Conservation (phyloP, 1,140 invertebrate genomes). For the Geopemphigus sp. region DNA sequence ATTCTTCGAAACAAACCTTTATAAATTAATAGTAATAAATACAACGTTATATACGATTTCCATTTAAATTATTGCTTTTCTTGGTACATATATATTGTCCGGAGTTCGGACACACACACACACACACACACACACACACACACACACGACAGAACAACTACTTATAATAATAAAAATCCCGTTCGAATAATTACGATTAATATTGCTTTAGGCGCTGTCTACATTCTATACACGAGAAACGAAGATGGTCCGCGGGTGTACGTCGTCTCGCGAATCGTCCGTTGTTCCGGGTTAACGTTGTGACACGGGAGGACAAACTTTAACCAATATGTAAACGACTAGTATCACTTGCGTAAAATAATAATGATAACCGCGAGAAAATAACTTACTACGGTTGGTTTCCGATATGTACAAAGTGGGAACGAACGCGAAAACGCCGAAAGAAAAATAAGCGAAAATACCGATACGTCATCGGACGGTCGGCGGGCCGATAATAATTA, state of each 20-base stretch:
- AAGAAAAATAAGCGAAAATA: neutral
- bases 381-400: no score
- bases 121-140: neutral
- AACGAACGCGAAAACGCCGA: neutral
- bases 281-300: no score
- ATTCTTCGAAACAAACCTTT: slow-evolving; percentile 42
- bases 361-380: neutral
- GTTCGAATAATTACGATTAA: slow-evolving; percentile 25
- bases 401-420: no score
- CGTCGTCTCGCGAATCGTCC: no score
- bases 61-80: slow-evolving; percentile 46
- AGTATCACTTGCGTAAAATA: slow-evolving; percentile 50
- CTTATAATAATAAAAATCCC: neutral
- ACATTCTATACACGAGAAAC: slow-evolving; percentile 19
- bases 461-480: neutral
- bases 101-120: slow-evolving; percentile 16
- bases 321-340: slow-evolving; percentile 42
- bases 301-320: neutral
- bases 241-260: no score
- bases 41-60: slow-evolving; percentile 23
- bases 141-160: slow-evolving; percentile 30
- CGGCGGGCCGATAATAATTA: no score
- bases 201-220: slow-evolving; percentile 47
- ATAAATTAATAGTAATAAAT: slow-evolving; percentile 38
- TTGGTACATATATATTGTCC: neutral